Evolutionary conservation across 2,888 invertebrate genomes (phyloP), one percentile per base, ranked within the genome.

Genomic region (Saturnia japonica): DNA sequence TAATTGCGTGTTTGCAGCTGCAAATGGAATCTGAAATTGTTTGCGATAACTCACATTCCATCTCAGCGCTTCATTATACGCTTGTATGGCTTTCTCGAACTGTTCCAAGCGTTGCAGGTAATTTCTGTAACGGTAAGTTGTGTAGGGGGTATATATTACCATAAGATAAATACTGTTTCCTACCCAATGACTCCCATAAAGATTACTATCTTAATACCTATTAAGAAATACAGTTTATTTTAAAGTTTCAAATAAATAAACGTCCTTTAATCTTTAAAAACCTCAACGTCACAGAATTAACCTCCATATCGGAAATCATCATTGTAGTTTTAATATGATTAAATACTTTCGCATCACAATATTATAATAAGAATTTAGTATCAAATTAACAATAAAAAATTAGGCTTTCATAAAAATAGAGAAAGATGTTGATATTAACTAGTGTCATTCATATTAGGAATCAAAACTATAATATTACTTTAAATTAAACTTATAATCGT

Each of bases 101-200:
- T 83, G 86, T 79, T 94, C 93, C 74, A 90, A 80, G 70, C 91
- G 90, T 79, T 92, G 92, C 79, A 94, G 87, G 77, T 92, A 92
- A 87, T 93, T 90, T 75, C 93, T 94, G 87, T 19, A 72, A 79
- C 78, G 78, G 76, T 72, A 78, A 73, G 71, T 57, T 72, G 73
- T 70, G 40, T 6, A 25, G 6, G 25, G 12, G 25, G 12, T 51
- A 12, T 60, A 28, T 12, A 19, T 19, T 7, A 25, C 28, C 6
- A 1, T 60, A 60, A 28, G 25, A 28, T 12, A 34, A 60, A 60
- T 22, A 28, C 12, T 60, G 7, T 14, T 14, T 25, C 14, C 14
- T 28, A 28, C 25, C 57, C 6, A 25, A 25, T 60, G 6, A 60
- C 28, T 60, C 14, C 25, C 4, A 25, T n/a, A 51, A 7, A 7